Evolutionary conservation across 2,113 vertebrate species (phyloP).

Genomic region (Hippocampus guttulatus): DNA sequence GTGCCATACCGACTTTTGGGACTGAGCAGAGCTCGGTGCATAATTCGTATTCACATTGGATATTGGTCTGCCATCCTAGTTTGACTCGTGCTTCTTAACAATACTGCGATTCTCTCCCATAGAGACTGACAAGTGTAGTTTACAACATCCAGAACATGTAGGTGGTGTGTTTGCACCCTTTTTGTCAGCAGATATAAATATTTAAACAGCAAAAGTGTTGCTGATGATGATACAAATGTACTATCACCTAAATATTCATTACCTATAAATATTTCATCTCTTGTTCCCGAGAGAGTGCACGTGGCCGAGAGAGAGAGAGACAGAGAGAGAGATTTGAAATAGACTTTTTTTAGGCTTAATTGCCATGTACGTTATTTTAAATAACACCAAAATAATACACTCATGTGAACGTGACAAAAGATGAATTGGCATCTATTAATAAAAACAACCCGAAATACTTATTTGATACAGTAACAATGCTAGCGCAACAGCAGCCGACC

Average conservation of each 20-base stretch:
- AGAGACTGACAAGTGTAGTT: constrained; percentile 7
- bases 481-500: too few species aligned
- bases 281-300: too few species aligned
- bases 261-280: constrained; percentile 68
- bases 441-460: too few species aligned
- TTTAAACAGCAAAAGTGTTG: constrained; percentile 60
- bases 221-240: constrained; percentile 54
- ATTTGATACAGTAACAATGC: too few species aligned
- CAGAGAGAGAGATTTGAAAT: too few species aligned
- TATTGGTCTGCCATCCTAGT: not conserved
- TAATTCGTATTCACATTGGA: not conserved
- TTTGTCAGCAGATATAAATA: constrained; percentile 65
- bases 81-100: constrained; percentile 11
- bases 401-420: too few species aligned
- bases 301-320: too few species aligned
- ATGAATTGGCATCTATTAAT: too few species aligned
- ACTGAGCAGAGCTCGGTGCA: not conserved
- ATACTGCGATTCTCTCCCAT: constrained; percentile 6
- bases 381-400: too few species aligned
- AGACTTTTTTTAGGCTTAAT: too few species aligned
- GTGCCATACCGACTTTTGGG: not conserved
- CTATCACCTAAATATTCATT: constrained; percentile 68
- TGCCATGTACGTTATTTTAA: too few species aligned
- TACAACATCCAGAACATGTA: constrained; percentile 16
- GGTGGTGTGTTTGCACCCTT: constrained; percentile 42